Percentiles rank a stretch among this genome's conserved stretches.
Evolutionary conservation across 2,888 invertebrate genomes (phyloP).

Genomic region (Lithophane leautieri): DNA sequence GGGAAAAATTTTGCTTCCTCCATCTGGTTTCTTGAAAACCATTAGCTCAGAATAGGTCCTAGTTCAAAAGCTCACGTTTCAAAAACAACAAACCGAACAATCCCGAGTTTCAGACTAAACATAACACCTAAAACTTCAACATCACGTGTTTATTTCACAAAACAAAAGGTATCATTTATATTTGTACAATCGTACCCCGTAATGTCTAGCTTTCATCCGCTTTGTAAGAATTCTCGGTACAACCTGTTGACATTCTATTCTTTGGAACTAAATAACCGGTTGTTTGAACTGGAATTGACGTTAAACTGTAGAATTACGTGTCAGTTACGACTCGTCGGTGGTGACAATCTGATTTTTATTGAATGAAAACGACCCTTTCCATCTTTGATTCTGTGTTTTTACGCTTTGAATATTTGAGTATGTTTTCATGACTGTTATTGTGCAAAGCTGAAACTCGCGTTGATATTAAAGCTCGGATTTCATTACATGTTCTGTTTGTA

Average conservation of each 20-base stretch:
- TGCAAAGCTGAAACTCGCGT: conserved; percentile 27
- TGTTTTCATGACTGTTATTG: conserved; percentile 48
- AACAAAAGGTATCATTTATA: conserved; percentile 59
- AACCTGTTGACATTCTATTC: conserved; percentile 82
- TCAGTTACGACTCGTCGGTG: conserved; percentile 63
- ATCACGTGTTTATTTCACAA: conserved; percentile 49
- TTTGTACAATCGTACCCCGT: conserved; percentile 53
- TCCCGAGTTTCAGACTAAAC: conserved; percentile 34
- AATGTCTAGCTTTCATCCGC: conserved; percentile 64
- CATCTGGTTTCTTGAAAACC: conserved; percentile 3
- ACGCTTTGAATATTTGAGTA: conserved; percentile 57
- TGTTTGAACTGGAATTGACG: conserved; percentile 74
- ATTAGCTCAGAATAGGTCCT: not conserved
- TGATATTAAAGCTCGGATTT: conserved; percentile 26
- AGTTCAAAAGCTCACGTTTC: conserved; percentile 18
- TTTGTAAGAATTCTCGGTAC: conserved; percentile 74
- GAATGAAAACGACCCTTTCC: conserved; percentile 65
- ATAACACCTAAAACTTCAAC: conserved; percentile 41
- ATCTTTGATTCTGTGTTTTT: conserved; percentile 63
- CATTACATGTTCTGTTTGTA: conserved; percentile 18
- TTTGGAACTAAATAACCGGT: conserved; percentile 80
- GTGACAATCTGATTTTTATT: conserved; percentile 70
- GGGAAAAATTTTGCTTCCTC: not conserved
- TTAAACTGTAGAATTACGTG: conserved; percentile 76
- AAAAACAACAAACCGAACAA: conserved; percentile 32